Conservation (phyloP, 2,888 invertebrate species). For the Pseudococcus viburni region DNA sequence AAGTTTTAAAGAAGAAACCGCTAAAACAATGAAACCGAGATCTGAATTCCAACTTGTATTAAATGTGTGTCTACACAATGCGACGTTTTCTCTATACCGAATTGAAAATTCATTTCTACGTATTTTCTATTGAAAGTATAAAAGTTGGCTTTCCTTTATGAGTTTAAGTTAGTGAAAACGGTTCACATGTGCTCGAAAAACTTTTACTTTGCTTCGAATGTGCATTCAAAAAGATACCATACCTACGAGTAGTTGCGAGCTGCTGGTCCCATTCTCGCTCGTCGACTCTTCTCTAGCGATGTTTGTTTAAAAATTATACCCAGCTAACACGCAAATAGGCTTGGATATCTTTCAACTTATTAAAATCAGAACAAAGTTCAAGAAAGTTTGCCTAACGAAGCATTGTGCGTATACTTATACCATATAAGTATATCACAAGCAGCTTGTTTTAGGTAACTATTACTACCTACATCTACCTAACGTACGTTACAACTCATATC, state of each 20-base stretch:
- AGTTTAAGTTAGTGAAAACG: slow-evolving; percentile 44
- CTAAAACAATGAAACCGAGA: slow-evolving; percentile 41
- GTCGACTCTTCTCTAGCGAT: slow-evolving; percentile 26
- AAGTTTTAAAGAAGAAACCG: slow-evolving; percentile 41
- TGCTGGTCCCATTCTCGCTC: slow-evolving; percentile 15
- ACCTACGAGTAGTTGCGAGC: background rate
- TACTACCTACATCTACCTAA: background rate
- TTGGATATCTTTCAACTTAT: slow-evolving; percentile 47
- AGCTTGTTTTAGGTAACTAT: slow-evolving; percentile 16
- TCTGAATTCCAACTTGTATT: slow-evolving; percentile 41
- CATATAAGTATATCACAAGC: slow-evolving; percentile 19
- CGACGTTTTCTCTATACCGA: slow-evolving; percentile 47
- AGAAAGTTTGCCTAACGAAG: slow-evolving; percentile 44
- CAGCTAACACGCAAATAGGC: slow-evolving; percentile 43
- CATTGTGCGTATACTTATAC: slow-evolving; percentile 17
- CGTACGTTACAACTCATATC: background rate
- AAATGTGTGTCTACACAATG: slow-evolving; percentile 44
- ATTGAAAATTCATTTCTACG: slow-evolving; percentile 38
- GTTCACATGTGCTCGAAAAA: slow-evolving; percentile 47
- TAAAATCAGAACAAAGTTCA: slow-evolving; percentile 41
- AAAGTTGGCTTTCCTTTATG: slow-evolving; percentile 45
- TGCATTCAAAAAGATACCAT: slow-evolving; percentile 42
- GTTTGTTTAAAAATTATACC: slow-evolving; percentile 44
- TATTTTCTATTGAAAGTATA: slow-evolving; percentile 47
- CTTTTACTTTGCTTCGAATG: slow-evolving; percentile 37